A percentile compares a stretch with the other conserved stretches of the same genome.
These are phyloP conservation scores for Chionoecetes opilio DNA, from an alignment of 1,140 invertebrate species.

Conservation along the genomic window DNA sequence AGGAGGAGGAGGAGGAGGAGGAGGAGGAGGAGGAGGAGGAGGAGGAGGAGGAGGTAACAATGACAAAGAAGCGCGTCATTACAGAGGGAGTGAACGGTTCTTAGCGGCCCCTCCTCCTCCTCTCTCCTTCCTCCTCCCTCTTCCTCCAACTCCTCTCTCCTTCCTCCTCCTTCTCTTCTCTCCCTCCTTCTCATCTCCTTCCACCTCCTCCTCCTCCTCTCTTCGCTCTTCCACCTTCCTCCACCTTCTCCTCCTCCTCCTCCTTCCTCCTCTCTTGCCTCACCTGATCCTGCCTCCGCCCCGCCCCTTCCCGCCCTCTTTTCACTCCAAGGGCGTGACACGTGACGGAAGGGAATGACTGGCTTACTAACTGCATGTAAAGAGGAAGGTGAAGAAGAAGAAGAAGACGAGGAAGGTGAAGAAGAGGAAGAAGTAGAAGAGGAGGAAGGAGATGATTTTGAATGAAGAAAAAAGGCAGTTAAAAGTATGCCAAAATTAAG, in stretches of 20 bases:
- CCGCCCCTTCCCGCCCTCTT: not conserved
- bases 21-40: slow-evolving; percentile 7
- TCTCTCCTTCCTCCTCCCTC: not conserved
- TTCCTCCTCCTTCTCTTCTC: not conserved
- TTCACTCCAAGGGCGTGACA: not conserved
- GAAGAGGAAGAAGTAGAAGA: not conserved
- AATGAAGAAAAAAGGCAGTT: not conserved
- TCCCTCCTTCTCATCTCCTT: not conserved
- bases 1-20: slow-evolving; percentile 23
- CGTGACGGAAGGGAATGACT: not conserved
- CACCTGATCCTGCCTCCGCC: too few species aligned
- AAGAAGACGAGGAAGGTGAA: too few species aligned
- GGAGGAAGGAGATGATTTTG: not conserved
- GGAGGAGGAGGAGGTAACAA: not conserved
- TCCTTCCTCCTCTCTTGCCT: not conserved
- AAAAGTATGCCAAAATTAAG: not conserved
- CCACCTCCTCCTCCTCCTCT: not conserved
- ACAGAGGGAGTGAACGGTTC: slow-evolving; percentile 10
- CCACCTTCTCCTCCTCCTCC: not conserved
- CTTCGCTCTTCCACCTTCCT: not conserved
- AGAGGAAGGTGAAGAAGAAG: too few species aligned
- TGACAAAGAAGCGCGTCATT: not conserved
- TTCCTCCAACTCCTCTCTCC: not conserved
- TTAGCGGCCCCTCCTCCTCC: not conserved
- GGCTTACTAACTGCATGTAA: not conserved